Conservation (phyloP, 2,113 vertebrate genomes). For the Carassius auratus region DNA sequence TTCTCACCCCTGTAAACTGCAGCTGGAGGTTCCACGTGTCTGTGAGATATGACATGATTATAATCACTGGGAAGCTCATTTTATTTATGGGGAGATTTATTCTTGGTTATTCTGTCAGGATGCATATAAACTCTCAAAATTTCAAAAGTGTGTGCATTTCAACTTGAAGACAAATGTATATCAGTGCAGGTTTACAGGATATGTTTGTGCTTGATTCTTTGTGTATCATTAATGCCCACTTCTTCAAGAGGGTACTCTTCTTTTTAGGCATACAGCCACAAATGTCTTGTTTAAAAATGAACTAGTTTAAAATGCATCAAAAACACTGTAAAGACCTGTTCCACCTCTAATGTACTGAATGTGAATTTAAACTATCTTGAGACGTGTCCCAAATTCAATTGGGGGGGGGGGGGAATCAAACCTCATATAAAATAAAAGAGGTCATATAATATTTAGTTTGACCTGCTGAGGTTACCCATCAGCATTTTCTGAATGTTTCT, state of each 20-base stretch:
- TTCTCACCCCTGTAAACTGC: slow-evolving; percentile 1
- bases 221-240: neutral
- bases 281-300: neutral
- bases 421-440: slow-evolving; percentile 22
- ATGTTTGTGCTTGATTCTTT: neutral
- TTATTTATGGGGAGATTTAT: neutral
- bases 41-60: neutral
- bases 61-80: neutral
- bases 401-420: neutral
- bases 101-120: neutral
- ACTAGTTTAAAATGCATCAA: neutral
- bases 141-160: neutral
- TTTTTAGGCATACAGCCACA: neutral
- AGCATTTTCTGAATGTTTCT: neutral
- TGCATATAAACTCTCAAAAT: neutral
- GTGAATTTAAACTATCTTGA: neutral
- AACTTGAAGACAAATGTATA: neutral
- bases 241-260: neutral
- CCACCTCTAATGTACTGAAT: neutral
- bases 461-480: neutral
- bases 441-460: slow-evolving; percentile 25
- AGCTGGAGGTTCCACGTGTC: slow-evolving; percentile 25
- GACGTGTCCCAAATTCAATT: neutral
- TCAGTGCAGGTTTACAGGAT: neutral
- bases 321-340: neutral